phyloP scores from a whole-genome alignment of 2,797 vertebrate genomes.

The Enteromius trimaculatus region DNA sequence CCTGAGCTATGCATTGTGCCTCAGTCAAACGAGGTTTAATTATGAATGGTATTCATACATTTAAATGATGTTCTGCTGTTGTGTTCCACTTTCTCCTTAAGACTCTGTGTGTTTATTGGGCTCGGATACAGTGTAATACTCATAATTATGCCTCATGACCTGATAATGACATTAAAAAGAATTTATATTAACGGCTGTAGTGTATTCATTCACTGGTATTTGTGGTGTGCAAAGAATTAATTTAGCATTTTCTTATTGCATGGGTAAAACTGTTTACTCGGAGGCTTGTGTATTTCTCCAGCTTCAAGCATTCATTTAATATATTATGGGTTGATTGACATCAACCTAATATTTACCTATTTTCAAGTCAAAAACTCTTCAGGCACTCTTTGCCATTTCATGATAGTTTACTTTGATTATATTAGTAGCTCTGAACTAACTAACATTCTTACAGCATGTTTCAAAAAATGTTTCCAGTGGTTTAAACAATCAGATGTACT shows the following conservation, averaged over 20 bases:
- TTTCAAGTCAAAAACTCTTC: not conserved
- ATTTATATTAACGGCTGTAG: constrained; percentile 8
- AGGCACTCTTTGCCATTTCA: not conserved
- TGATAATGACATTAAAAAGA: constrained; percentile 29
- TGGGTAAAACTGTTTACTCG: not conserved
- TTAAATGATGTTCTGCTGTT: constrained; percentile 10
- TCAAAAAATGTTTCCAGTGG: not conserved
- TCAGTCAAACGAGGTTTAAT: not conserved
- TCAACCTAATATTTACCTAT: not conserved
- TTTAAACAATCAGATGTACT: not conserved
- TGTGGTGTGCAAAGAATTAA: not conserved
- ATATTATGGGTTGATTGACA: not conserved
- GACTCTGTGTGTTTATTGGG: constrained; percentile 17
- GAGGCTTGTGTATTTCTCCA: not conserved
- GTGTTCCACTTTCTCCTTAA: not conserved
- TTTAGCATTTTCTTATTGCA: too few species aligned
- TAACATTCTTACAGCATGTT: not conserved
- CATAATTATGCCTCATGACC: not conserved
- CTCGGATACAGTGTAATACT: not conserved
- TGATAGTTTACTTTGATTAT: not conserved
- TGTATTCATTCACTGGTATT: not conserved
- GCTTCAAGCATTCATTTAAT: not conserved
- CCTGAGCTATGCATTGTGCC: not conserved
- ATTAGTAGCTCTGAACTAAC: not conserved
- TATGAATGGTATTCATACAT: not conserved